Evolutionary conservation across 2,113 vertebrate genomes (phyloP).

Genomic region (Dissostichus mawsoni): DNA sequence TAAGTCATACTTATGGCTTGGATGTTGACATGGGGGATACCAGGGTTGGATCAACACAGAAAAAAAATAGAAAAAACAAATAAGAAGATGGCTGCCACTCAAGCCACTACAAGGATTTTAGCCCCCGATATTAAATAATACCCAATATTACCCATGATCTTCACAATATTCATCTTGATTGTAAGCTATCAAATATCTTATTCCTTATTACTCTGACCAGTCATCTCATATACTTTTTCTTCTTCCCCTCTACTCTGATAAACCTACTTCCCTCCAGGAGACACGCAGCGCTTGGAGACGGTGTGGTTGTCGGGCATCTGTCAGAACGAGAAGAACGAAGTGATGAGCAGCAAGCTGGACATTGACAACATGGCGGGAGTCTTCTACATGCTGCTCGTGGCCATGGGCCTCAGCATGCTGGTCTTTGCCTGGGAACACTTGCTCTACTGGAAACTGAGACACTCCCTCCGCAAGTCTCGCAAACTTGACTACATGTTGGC

Average conservation of each 20-base stretch:
- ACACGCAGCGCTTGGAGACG: constrained; percentile 95
- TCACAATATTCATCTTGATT: not conserved
- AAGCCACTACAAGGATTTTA: not conserved
- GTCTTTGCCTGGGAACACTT: constrained; percentile 98
- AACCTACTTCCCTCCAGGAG: constrained; percentile 82
- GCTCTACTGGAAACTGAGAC: constrained; percentile 95
- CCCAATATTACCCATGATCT: too few relatives aligned
- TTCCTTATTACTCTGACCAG: not conserved
- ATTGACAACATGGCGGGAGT: constrained; percentile 99
- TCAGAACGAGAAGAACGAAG: constrained; percentile 98
- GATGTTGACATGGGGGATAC: too few relatives aligned
- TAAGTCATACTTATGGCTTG: too few relatives aligned
- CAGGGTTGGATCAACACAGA: not conserved
- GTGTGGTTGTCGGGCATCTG: constrained; percentile 99
- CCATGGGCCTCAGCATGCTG: constrained; percentile 97
- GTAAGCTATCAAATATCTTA: not conserved
- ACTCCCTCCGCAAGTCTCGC: constrained; percentile 88
- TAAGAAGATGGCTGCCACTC: not conserved
- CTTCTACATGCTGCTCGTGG: constrained; percentile 99
- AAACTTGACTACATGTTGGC: constrained; percentile 93
- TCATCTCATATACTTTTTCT: not conserved
- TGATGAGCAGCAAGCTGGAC: constrained; percentile 98
- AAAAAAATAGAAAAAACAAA: not conserved
- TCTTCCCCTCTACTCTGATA: not conserved
- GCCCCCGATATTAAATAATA: not conserved